Conservation (phyloP, 1,140 invertebrate genomes). For the Formica exsecta region DNA sequence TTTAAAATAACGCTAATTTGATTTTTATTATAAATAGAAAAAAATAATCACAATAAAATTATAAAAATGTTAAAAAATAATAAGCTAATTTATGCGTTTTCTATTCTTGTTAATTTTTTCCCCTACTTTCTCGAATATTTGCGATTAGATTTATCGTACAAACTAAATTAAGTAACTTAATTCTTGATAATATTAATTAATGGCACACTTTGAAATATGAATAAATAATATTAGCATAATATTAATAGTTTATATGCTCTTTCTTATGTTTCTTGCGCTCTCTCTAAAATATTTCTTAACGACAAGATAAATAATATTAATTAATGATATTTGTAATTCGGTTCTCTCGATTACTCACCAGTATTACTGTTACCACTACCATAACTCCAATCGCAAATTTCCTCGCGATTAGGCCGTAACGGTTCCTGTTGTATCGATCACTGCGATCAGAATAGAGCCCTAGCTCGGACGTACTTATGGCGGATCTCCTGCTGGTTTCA, state of each 20-base stretch:
- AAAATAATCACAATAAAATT: too few relatives aligned
- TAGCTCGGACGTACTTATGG: slow-evolving; percentile 84
- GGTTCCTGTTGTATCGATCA: slow-evolving; percentile 80
- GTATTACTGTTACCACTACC: slow-evolving; percentile 82
- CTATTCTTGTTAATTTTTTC: too few relatives aligned
- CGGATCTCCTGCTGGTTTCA: slow-evolving; percentile 82
- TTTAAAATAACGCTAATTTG: too few relatives aligned
- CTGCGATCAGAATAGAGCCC: slow-evolving; percentile 84
- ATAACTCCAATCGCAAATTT: slow-evolving; percentile 84
- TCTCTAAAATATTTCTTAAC: slow-evolving; percentile 1
- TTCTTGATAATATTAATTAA: too few relatives aligned
- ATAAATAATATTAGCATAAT: too few relatives aligned
- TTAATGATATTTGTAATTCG: slow-evolving; percentile 6
- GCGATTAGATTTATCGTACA: too few relatives aligned
- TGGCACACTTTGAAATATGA: too few relatives aligned
- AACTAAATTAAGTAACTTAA: too few relatives aligned
- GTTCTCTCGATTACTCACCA: slow-evolving; percentile 77
- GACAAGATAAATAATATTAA: not conserved
- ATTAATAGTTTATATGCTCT: not conserved
- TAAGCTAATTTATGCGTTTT: too few relatives aligned
- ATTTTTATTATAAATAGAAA: too few relatives aligned
- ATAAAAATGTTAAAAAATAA: too few relatives aligned
- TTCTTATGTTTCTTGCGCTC: not conserved
- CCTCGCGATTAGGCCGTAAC: slow-evolving; percentile 77
- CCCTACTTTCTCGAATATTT: too few relatives aligned